Conservation (phyloP, 2,888 invertebrate genomes). For the Dendrolimus houi region DNA sequence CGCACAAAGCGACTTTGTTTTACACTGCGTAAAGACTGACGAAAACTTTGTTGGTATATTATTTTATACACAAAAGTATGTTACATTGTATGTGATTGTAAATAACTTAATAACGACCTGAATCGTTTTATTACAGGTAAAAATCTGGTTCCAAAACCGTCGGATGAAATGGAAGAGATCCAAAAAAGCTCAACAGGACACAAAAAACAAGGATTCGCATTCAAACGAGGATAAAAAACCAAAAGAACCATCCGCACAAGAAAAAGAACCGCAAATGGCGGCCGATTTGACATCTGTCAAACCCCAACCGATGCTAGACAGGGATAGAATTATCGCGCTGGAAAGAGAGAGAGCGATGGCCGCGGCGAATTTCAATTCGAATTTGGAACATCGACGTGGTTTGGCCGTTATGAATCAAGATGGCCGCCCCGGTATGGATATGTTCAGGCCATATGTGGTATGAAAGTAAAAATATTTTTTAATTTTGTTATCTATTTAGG, state of each 20-base stretch:
- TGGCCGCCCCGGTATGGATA: slow-evolving; percentile 56
- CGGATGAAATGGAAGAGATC: slow-evolving; percentile 99
- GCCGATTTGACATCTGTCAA: slow-evolving; percentile 69
- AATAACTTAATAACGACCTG: not conserved
- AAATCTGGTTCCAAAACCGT: slow-evolving; percentile 99
- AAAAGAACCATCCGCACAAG: slow-evolving; percentile 41
- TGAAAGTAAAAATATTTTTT: slow-evolving; percentile 54
- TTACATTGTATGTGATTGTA: too few species aligned
- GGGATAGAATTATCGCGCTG: slow-evolving; percentile 66
- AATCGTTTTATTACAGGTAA: slow-evolving; percentile 81
- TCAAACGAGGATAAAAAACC: slow-evolving; percentile 53
- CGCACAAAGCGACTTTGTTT: too few species aligned
- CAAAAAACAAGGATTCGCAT: slow-evolving; percentile 75
- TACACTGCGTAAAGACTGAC: too few species aligned
- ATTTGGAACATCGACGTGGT: slow-evolving; percentile 68
- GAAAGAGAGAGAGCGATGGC: slow-evolving; percentile 68
- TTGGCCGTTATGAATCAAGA: slow-evolving; percentile 64
- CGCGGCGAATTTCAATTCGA: slow-evolving; percentile 69
- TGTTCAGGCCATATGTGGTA: slow-evolving; percentile 75
- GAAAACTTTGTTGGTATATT: too few species aligned
- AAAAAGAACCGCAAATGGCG: slow-evolving; percentile 50
- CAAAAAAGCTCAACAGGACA: slow-evolving; percentile 95
- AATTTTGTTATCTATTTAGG: slow-evolving; percentile 24
- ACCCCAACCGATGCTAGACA: slow-evolving; percentile 58
- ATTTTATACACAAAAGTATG: too few species aligned